Evolutionary conservation across 2,797 vertebrate genomes (phyloP).

Genomic region (Xenentodon cancila): DNA sequence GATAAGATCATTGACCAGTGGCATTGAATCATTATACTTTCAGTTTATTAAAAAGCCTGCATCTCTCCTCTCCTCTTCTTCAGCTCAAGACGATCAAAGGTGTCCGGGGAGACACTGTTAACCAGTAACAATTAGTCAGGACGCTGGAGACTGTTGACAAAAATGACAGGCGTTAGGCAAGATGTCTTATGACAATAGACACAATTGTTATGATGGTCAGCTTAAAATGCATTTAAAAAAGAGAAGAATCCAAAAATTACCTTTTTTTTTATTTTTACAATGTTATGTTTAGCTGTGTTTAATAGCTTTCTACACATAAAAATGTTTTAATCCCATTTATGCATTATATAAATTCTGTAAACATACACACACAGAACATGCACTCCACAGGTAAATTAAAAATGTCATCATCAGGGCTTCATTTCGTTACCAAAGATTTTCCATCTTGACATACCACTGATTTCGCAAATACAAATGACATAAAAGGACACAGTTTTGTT

Average conservation of each 20-base stretch:
- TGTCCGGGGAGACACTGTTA: slow-evolving; percentile 44
- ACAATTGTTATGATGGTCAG: too few species aligned
- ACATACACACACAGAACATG: too few species aligned
- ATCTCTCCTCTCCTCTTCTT: slow-evolving; percentile 18
- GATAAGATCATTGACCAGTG: slow-evolving; percentile 5
- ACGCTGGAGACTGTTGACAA: slow-evolving; percentile 21
- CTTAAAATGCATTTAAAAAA: neutral
- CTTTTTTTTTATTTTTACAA: neutral
- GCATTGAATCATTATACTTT: slow-evolving; percentile 33
- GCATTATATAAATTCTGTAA: too few species aligned
- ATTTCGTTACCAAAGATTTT: neutral
- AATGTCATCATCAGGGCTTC: too few species aligned
- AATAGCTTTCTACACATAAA: too few species aligned
- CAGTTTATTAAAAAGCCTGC: slow-evolving; percentile 32
- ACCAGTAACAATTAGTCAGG: slow-evolving; percentile 35
- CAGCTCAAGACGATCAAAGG: slow-evolving; percentile 30
- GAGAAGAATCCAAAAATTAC: neutral
- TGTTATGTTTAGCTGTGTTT: neutral
- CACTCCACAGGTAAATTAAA: too few species aligned
- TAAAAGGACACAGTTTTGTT: too few species aligned
- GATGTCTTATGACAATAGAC: neutral
- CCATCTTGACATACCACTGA: neutral
- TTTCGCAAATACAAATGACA: neutral
- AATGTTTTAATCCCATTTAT: too few species aligned
- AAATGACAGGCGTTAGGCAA: slow-evolving; percentile 16